phyloP scores from a whole-genome alignment of 2,888 invertebrate species.

The Uropetala carovei region DNA sequence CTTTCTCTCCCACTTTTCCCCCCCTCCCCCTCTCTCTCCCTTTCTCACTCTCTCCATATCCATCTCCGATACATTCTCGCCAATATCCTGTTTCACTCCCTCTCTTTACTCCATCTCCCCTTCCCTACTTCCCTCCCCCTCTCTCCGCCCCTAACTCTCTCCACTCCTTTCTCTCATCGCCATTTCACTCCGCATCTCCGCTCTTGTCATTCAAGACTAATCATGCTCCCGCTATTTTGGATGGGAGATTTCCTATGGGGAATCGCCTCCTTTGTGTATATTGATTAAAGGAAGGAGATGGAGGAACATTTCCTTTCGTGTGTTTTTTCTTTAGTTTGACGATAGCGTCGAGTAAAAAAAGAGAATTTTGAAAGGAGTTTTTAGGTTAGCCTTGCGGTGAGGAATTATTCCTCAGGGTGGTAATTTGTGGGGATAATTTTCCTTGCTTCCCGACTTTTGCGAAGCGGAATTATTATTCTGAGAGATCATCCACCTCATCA shows the following conservation, averaged over 20 bases:
- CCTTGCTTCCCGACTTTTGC: background rate
- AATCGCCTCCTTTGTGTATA: background rate
- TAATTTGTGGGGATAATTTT: background rate
- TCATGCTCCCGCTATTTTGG: background rate
- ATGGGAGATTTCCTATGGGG: background rate
- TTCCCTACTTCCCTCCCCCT: background rate
- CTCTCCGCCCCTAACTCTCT: background rate
- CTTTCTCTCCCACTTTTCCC: background rate
- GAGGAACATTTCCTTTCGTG: background rate
- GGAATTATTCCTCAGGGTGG: background rate
- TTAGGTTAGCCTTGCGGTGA: background rate
- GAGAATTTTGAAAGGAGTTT: background rate
- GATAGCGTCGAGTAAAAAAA: background rate
- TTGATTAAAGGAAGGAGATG: slow-evolving; percentile 27
- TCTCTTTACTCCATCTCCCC: background rate
- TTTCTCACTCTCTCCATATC: background rate
- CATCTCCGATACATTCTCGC: background rate
- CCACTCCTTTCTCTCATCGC: background rate
- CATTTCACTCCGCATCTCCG: background rate
- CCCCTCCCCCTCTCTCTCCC: background rate
- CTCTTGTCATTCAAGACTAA: background rate
- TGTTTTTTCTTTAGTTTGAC: background rate
- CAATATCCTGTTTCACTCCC: background rate
- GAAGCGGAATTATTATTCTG: too few relatives aligned
- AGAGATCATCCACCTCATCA: too few relatives aligned